Percentiles rank a stretch among this genome's conserved stretches.
These are phyloP conservation scores for Tenualosa thibaudeaui DNA, from an alignment of 2,797 vertebrate species.

Conservation along the genomic window DNA sequence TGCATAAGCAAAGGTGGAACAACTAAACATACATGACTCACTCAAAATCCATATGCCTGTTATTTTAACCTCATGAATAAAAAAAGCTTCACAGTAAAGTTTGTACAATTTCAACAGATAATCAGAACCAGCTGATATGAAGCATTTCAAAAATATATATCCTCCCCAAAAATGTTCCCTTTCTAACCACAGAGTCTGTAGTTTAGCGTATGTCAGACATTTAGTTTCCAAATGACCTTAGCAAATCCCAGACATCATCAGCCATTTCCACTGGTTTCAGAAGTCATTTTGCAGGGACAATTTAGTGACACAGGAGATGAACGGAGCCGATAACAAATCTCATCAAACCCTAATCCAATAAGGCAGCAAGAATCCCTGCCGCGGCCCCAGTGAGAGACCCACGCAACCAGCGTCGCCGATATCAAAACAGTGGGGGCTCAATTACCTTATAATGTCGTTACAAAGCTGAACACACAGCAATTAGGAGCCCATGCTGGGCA, in stretches of 20 bases:
- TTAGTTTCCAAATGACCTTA: neutral
- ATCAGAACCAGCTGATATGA: neutral
- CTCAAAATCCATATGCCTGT: neutral
- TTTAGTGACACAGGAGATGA: slow-evolving; percentile 20
- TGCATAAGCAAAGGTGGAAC: neutral
- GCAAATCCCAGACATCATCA: neutral
- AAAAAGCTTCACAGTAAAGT: neutral
- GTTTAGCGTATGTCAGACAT: neutral
- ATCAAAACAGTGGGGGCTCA: slow-evolving; percentile 15
- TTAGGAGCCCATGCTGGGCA: slow-evolving; percentile 11
- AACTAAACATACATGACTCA: neutral
- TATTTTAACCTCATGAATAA: neutral
- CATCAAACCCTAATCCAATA: slow-evolving; percentile 22
- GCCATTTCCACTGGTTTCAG: neutral
- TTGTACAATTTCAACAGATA: neutral
- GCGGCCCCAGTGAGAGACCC: neutral
- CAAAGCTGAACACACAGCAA: slow-evolving; percentile 24
- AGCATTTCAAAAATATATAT: neutral
- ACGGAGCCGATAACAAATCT: slow-evolving; percentile 1
- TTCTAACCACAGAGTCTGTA: neutral
- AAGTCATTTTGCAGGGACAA: slow-evolving; percentile 18
- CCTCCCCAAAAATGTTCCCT: neutral
- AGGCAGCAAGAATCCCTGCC: neutral
- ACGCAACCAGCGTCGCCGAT: neutral
- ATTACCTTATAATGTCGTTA: slow-evolving; percentile 25